These are phyloP conservation scores for Nannoperca australis DNA, from an alignment of 2,797 vertebrate species.

Conservation along the genomic window DNA sequence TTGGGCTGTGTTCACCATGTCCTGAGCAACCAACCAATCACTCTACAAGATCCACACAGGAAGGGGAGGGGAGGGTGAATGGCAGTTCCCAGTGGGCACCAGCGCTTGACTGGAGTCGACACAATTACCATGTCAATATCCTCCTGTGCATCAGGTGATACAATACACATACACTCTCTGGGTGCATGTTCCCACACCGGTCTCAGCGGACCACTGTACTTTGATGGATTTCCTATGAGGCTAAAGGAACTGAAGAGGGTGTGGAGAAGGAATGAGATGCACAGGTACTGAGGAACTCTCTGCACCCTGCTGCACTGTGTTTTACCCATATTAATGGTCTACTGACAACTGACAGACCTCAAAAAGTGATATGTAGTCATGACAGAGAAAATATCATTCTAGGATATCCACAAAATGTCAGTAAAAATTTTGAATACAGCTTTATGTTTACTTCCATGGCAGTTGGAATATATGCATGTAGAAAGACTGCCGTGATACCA, in stretches of 20 bases:
- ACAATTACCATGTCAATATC: slow-evolving; percentile 99
- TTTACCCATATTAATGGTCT: slow-evolving; percentile 60
- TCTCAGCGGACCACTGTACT: slow-evolving; percentile 87
- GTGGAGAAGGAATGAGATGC: slow-evolving; percentile 60
- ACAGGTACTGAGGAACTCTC: slow-evolving; percentile 51
- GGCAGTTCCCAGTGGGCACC: slow-evolving; percentile 89
- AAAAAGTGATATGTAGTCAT: slow-evolving; percentile 38
- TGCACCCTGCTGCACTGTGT: slow-evolving; percentile 43
- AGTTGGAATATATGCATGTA: neutral
- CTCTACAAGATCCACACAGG: slow-evolving; percentile 89
- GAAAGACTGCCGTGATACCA: slow-evolving; percentile 9
- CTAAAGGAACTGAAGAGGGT: slow-evolving; percentile 66
- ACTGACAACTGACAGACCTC: slow-evolving; percentile 47
- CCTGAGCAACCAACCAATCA: slow-evolving; percentile 96
- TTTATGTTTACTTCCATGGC: slow-evolving; percentile 1
- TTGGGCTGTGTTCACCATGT: slow-evolving; percentile 92
- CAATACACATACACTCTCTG: slow-evolving; percentile 89
- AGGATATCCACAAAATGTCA: slow-evolving; percentile 15
- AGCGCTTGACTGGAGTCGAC: slow-evolving; percentile 92
- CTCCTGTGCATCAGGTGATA: slow-evolving; percentile 86
- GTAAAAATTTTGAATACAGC: slow-evolving; percentile 4
- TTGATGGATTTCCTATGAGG: slow-evolving; percentile 82
- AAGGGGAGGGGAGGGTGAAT: slow-evolving; percentile 68
- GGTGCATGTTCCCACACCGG: slow-evolving; percentile 86
- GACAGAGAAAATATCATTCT: slow-evolving; percentile 20